Evolutionary conservation across 2,113 vertebrate genomes (phyloP).

Genomic region (Scomber scombrus): DNA sequence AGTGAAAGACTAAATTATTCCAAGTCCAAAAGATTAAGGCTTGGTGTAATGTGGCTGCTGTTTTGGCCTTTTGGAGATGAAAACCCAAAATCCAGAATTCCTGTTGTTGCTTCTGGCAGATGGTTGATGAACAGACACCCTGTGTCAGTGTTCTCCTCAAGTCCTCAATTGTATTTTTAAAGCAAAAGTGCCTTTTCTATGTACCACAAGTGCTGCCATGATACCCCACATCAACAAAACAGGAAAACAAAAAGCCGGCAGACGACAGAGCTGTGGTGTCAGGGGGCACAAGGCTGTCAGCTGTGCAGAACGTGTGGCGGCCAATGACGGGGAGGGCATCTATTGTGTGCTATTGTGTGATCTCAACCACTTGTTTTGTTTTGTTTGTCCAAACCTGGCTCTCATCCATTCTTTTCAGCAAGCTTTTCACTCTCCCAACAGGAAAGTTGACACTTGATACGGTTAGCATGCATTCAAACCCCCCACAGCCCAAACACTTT

Average conservation of each 20-base stretch:
- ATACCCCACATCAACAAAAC: slow-evolving; percentile 9
- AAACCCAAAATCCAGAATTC: slow-evolving; percentile 7
- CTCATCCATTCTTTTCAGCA: slow-evolving; percentile 54
- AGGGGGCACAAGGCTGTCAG: slow-evolving; percentile 46
- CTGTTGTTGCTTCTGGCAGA: slow-evolving; percentile 22
- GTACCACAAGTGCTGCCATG: slow-evolving; percentile 22
- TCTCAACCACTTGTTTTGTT: slow-evolving; percentile 71
- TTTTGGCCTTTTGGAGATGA: slow-evolving; percentile 6
- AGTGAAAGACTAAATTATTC: neutral
- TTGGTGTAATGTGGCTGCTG: neutral
- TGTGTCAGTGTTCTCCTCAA: neutral
- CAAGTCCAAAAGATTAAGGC: neutral
- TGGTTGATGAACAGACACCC: neutral
- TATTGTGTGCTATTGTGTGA: slow-evolving; percentile 68
- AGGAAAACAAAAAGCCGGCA: slow-evolving; percentile 46
- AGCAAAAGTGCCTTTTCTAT: slow-evolving; percentile 24
- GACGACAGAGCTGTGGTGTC: slow-evolving; percentile 8
- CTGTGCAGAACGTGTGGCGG: slow-evolving; percentile 47
- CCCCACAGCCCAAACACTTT: slow-evolving; percentile 16
- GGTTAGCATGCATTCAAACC: slow-evolving; percentile 32
- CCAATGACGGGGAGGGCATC: slow-evolving; percentile 32
- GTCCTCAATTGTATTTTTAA: slow-evolving; percentile 7
- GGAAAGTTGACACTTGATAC: slow-evolving; percentile 44
- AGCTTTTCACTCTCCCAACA: slow-evolving; percentile 39
- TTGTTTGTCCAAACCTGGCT: slow-evolving; percentile 54